These are phyloP conservation scores for Acrobasis consociella DNA, from an alignment of 2,888 invertebrate genomes.

Conservation along the genomic window DNA sequence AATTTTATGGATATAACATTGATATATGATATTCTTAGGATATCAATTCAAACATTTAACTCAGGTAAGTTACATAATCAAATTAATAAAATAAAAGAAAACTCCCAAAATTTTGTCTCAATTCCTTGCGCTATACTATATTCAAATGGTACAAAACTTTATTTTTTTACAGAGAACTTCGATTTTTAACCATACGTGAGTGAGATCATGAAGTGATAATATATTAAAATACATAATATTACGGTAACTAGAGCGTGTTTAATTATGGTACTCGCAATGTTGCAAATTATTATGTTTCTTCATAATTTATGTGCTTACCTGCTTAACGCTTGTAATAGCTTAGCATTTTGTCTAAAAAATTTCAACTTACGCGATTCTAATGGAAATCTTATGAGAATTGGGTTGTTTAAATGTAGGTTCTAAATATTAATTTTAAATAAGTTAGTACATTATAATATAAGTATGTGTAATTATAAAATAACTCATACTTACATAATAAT, in stretches of 20 bases:
- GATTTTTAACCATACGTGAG: background rate
- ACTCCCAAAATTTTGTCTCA: too few species aligned
- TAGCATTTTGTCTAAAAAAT: background rate
- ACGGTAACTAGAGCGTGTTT: slow-evolving; percentile 22
- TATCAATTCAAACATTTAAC: too few species aligned
- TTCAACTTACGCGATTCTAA: background rate
- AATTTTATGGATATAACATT: too few species aligned
- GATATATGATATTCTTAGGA: too few species aligned
- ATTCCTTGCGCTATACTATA: too few species aligned
- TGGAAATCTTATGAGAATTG: background rate
- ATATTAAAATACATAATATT: slow-evolving; percentile 18
- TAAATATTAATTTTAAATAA: background rate
- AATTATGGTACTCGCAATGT: slow-evolving; percentile 22
- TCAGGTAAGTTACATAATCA: too few species aligned
- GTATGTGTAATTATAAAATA: background rate
- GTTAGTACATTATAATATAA: too few species aligned
- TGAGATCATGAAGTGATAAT: background rate
- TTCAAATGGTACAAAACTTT: too few species aligned
- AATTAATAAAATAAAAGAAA: too few species aligned
- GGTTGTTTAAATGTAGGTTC: background rate
- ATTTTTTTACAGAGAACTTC: too few species aligned
- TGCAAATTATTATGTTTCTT: slow-evolving; percentile 19
- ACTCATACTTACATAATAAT: background rate
- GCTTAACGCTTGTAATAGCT: slow-evolving; percentile 21
- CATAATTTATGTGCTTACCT: slow-evolving; percentile 12